A percentile compares a stretch with the other conserved stretches of the same genome.
phyloP scores from a whole-genome alignment of 2,888 invertebrate species.

The Megamerina dolium region DNA sequence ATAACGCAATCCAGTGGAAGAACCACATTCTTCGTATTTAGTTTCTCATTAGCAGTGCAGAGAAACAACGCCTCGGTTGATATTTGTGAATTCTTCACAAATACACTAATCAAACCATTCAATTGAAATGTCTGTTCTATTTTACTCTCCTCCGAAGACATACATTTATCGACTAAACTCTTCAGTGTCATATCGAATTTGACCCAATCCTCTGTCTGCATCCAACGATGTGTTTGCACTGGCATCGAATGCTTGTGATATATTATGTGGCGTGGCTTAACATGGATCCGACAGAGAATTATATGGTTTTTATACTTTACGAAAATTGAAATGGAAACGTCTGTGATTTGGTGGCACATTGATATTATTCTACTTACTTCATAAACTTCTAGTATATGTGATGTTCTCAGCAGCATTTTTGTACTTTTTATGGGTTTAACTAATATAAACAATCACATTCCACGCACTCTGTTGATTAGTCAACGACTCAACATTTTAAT shows the following conservation, averaged over 20 bases:
- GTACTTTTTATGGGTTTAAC: background rate
- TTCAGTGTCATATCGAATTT: conserved; percentile 15
- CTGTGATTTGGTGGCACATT: too few species aligned
- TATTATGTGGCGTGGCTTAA: background rate
- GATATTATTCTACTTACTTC: too few species aligned
- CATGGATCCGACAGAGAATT: conserved; percentile 4
- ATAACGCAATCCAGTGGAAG: conserved; percentile 1
- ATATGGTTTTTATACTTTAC: conserved; percentile 4
- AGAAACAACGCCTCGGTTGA: background rate
- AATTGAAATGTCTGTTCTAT: background rate
- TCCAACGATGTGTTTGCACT: conserved; percentile 9
- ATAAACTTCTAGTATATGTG: conserved; percentile 5
- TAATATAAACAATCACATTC: too few species aligned
- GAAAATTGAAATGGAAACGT: too few species aligned
- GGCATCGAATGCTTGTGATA: background rate
- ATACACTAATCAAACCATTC: conserved; percentile 1
- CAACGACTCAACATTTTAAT: too few species aligned
- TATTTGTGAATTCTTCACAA: background rate
- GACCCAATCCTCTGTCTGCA: conserved; percentile 21
- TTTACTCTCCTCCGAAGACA: background rate
- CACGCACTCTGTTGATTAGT: too few species aligned
- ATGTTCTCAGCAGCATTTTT: conserved; percentile 5
- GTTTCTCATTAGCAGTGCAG: background rate
- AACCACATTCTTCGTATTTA: background rate
- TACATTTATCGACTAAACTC: conserved; percentile 1